Base-by-base conservation (phyloP, 2,797 vertebrate genomes). In the Chloroceryle inda region DNA sequence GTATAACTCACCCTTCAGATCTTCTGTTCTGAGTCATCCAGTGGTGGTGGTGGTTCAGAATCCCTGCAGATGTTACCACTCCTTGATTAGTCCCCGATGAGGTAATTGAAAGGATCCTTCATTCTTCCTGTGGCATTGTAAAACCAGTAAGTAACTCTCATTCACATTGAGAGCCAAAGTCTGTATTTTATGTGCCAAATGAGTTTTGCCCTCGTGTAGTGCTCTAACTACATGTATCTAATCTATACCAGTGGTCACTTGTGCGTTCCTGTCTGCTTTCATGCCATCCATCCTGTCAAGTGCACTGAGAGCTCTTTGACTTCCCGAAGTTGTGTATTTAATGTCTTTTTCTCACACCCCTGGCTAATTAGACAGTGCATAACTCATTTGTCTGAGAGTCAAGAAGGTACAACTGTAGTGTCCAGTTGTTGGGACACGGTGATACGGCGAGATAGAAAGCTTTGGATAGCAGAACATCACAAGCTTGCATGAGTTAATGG, bases 161-260 rank as follows among this genome's bases (percentile, higher is more conserved):
- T 61, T 49, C 33, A 15, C 33, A 17, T 0, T 4, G 59, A 59
- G 71, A 62, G 50, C 31, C 2, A 0, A 31, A 55, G 42, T 55
- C 44, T 1, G 2, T 45, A 1, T 50, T 78, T 56, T 27, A 61
- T 11, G 11, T 63, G 6, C 13, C 7, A 24, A 33, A 31, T 14
- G 56, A 85, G 58, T 55, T 44, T 94, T 81, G 27, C 61, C 13
- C 29, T 33, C 16, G 13, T 11, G 5, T 13, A 55, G 44, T 38
- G 29, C 26, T 61, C 49, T 21, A 38, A 33, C 24, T 52, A 16
- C 5, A 4, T 24, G 10, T 42, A 26, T 9, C 3, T 35, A 9
- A 16, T 20, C 24, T 21, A 1, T 49, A 5, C 15, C 2, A 40
- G 38, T 1, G 4, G 23, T 23, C 8, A 1, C 18, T 8, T 17